A percentile compares a stretch with the other conserved stretches of the same genome.
Evolutionary conservation across 2,113 vertebrate genomes (phyloP).

Genomic region (Trichomycterus rosablanca): DNA sequence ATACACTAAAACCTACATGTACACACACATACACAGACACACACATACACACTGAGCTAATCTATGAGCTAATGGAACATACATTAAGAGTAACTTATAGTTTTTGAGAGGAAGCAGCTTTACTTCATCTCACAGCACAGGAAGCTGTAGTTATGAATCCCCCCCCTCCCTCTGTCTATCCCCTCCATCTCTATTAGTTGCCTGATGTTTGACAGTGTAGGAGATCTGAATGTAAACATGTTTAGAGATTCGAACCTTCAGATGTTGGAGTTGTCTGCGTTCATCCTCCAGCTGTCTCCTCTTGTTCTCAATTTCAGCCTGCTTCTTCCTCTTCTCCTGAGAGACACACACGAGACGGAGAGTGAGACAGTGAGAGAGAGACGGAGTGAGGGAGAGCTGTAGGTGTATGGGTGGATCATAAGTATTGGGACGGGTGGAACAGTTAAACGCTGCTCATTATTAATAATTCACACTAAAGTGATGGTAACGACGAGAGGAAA

Average conservation of each 20-base stretch:
- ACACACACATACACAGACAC: neutral
- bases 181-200: constrained; percentile 25
- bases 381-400: too few species aligned
- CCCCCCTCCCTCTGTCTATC: constrained; percentile 55
- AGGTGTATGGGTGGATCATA: too few species aligned
- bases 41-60: constrained; percentile 30
- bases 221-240: too few species aligned
- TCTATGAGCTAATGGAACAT: too few species aligned
- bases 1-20: neutral
- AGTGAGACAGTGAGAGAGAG: too few species aligned
- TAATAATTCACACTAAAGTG: constrained; percentile 33
- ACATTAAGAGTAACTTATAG: too few species aligned
- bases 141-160: constrained; percentile 57
- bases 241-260: too few species aligned
- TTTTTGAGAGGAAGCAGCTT: constrained; percentile 54
- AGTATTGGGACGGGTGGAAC: neutral
- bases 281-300: constrained; percentile 89
- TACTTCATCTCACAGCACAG: constrained; percentile 67
- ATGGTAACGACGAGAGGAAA: too few species aligned
- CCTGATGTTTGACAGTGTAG: too few species aligned
- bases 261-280: constrained; percentile 85
- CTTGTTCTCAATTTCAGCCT: constrained; percentile 88
- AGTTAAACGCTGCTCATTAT: constrained; percentile 10
- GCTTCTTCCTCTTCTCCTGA: constrained; percentile 87
- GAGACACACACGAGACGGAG: constrained; percentile 21